Base-by-base conservation (phyloP, 2,888 invertebrate genomes). In the Pristionchus arcanus region DNA sequence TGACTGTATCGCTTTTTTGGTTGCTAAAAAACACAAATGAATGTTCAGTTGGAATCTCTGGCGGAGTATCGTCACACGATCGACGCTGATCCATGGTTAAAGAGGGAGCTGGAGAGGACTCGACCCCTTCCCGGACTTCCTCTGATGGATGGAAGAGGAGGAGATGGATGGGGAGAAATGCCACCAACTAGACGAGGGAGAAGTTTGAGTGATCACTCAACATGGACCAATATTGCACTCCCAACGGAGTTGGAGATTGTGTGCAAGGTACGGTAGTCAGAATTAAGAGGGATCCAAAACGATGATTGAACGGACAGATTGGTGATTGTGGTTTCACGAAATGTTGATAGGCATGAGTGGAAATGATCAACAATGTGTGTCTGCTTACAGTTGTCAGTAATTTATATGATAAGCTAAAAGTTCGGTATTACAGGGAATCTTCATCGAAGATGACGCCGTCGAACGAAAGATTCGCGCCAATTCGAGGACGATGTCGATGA, bases 161-260 rank as follows among this genome's bases (percentile, higher is more conserved):
- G 11, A 87, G 55, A 15, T 68, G 53, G 16, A 31, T 55, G 49
- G 81, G 37, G 49, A 55, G 34, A 28, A 31, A 83, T 83, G 83
- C 28, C 59, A 11, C 21, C 84, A 34, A 85, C 84, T 13, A 34
- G 87, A 15, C 11, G 87, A 25, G 87, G 87, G 11, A 42, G 87
- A 16, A 49, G 66, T 37, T 42, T 42, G 1, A 34, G 66, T 19
- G 87, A 87, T 28, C 55, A 88, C 37, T 53, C 88, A 7, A 77
- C 88, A 11, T 88, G 88, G 88, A 88, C 88, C 34, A 90, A 90
- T 9, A 91, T 91, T 31, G 92, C 92, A 49, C 84, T 93, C 31
- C 93, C 93, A 2, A 90, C 91, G 0, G 93, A 93, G 83, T 89
- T 93, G 31, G 92, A 92, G 53, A 90, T 93, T 13, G 91, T 92